Conservation (phyloP, 37 sponge, comb jelly and placozoan species). For the Agelas oroides region DNA sequence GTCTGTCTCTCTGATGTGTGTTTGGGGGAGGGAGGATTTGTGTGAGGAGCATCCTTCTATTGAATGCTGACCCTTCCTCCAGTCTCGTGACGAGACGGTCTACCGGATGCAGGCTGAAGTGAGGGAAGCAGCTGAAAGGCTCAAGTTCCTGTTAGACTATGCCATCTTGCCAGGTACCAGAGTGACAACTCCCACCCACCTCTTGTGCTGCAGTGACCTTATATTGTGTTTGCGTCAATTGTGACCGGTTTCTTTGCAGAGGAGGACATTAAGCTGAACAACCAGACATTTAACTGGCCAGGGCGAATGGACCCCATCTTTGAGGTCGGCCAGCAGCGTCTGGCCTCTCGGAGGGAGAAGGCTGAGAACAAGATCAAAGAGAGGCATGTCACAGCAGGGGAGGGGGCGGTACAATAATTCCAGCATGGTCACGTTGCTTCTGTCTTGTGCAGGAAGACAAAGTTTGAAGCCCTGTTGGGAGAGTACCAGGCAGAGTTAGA, state of each 20-base stretch:
- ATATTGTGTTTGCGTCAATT: too few species aligned
- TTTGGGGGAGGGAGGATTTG: background rate
- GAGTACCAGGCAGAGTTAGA: slow-evolving; percentile 70
- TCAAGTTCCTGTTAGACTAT: too few species aligned
- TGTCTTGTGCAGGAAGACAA: slow-evolving; percentile 18
- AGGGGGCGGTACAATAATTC: too few species aligned
- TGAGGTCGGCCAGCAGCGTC: slow-evolving; percentile 85
- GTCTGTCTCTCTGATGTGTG: background rate
- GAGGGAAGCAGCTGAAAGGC: background rate
- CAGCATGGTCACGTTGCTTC: too few species aligned
- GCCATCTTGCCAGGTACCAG: background rate
- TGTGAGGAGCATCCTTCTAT: slow-evolving; percentile 4
- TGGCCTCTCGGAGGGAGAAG: slow-evolving; percentile 72
- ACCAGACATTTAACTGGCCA: slow-evolving; percentile 93
- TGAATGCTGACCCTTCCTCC: slow-evolving; percentile 16
- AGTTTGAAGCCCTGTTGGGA: slow-evolving; percentile 63
- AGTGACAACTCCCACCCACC: too few species aligned
- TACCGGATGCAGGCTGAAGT: slow-evolving; percentile 47
- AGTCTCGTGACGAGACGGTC: slow-evolving; percentile 77
- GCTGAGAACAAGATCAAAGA: slow-evolving; percentile 79
- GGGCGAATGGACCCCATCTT: slow-evolving; percentile 90
- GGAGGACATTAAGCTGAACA: slow-evolving; percentile 95
- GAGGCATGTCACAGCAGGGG: too few species aligned
- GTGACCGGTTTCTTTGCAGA: slow-evolving; percentile 50
- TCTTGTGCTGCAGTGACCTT: too few species aligned